These are phyloP conservation scores for Sinocyclocheilus rhinocerous DNA, from an alignment of 2,113 vertebrate genomes.

Conservation along the genomic window DNA sequence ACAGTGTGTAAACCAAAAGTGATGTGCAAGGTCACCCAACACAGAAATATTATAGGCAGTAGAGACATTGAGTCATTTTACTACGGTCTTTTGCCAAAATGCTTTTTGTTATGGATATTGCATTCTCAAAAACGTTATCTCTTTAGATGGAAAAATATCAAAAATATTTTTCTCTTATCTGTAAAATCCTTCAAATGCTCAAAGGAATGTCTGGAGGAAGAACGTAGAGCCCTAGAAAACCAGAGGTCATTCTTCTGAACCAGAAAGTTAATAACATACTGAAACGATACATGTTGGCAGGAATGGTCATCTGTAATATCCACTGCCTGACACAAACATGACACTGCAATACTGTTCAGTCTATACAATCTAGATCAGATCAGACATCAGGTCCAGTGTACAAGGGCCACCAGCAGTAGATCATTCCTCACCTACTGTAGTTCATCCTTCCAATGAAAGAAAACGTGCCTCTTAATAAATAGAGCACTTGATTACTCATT, in stretches of 20 bases:
- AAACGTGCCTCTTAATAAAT: constrained; percentile 53
- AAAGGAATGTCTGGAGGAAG: constrained; percentile 58
- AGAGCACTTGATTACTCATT: constrained; percentile 55
- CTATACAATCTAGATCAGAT: constrained; percentile 44
- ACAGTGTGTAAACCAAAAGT: constrained; percentile 40
- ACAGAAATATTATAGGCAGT: constrained; percentile 42
- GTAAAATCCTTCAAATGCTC: constrained; percentile 49
- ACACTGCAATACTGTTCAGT: constrained; percentile 50
- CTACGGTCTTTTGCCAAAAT: background rate
- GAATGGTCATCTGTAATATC: background rate
- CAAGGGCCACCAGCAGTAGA: constrained; percentile 30
- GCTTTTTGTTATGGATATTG: constrained; percentile 32
- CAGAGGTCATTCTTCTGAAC: constrained; percentile 32
- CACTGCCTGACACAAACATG: constrained; percentile 38
- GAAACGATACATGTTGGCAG: constrained; percentile 17
- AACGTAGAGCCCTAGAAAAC: constrained; percentile 36
- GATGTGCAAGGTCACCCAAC: constrained; percentile 39
- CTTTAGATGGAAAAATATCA: constrained; percentile 39
- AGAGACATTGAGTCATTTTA: constrained; percentile 25
- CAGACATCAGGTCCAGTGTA: constrained; percentile 29
- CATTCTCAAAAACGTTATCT: constrained; percentile 45
- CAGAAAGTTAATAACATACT: background rate
- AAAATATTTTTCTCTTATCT: constrained; percentile 32
- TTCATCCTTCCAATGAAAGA: constrained; percentile 33
- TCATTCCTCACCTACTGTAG: constrained; percentile 20